These are phyloP conservation scores for Paradoxurus hermaphroditus DNA, from an alignment of 2,113 vertebrate genomes.

Conservation along the genomic window DNA sequence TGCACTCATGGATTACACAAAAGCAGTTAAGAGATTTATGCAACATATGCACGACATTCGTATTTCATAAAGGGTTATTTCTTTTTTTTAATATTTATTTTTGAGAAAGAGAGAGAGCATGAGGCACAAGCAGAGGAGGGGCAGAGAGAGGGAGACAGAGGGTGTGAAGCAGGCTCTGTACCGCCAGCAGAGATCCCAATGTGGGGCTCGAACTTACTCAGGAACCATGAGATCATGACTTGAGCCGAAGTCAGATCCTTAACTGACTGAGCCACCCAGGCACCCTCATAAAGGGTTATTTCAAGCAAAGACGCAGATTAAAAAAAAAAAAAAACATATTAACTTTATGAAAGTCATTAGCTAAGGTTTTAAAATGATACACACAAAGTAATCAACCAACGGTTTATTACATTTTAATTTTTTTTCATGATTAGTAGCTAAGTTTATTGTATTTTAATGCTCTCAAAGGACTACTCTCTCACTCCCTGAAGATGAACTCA, in stretches of 20 bases:
- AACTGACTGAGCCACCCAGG: too few species aligned
- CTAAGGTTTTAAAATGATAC: slow-evolving; percentile 24
- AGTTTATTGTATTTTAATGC: not conserved
- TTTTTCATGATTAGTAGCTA: not conserved
- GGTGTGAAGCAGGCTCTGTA: too few species aligned
- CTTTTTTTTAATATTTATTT: not conserved
- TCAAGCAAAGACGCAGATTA: not conserved
- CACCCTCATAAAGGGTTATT: not conserved
- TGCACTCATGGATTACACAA: not conserved
- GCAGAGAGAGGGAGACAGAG: too few species aligned
- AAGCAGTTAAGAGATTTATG: not conserved
- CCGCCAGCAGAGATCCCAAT: too few species aligned
- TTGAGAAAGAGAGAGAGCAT: too few species aligned
- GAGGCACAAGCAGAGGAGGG: too few species aligned
- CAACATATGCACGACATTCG: not conserved
- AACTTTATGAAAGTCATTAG: not conserved
- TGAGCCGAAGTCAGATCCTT: too few species aligned
- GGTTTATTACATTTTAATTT: not conserved
- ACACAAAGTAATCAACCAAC: not conserved
- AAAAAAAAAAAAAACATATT: not conserved
- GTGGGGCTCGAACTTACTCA: too few species aligned
- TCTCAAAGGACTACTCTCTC: not conserved
- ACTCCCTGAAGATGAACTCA: not conserved
- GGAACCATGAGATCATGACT: too few species aligned
- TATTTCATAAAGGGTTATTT: slow-evolving; percentile 4